phyloP scores from a whole-genome alignment of 2,888 invertebrate genomes.

The Xanthorhoe spadicearia region DNA sequence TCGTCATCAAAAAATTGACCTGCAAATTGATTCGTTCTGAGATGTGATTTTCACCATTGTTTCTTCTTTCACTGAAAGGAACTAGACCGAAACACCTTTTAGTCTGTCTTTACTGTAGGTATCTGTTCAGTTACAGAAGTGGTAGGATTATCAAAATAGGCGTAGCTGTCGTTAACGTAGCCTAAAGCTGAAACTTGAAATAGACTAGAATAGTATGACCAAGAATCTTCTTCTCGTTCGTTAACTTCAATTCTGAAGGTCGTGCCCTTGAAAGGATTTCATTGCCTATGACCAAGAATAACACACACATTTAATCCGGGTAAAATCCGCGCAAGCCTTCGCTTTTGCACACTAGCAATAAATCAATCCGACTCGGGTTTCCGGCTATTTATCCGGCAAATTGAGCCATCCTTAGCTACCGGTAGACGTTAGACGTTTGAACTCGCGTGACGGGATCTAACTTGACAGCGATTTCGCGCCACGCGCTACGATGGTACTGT shows the following conservation, averaged over 20 bases:
- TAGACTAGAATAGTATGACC: too few relatives aligned
- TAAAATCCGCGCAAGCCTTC: too few relatives aligned
- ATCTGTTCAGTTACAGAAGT: too few relatives aligned
- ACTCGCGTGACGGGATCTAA: conserved; percentile 18
- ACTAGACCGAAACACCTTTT: background rate
- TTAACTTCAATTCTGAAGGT: too few relatives aligned
- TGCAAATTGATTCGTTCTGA: background rate
- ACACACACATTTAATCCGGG: too few relatives aligned
- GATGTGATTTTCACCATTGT: background rate
- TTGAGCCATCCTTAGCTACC: background rate
- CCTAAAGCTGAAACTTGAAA: too few relatives aligned
- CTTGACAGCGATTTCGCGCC: conserved; percentile 17
- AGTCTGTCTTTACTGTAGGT: background rate
- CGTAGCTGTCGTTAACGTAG: too few relatives aligned
- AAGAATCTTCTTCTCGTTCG: too few relatives aligned
- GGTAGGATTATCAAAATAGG: too few relatives aligned
- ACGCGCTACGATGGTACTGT: conserved; percentile 3
- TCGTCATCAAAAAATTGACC: background rate
- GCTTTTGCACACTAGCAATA: too few relatives aligned
- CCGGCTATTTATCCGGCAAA: background rate
- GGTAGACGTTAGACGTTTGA: conserved; percentile 7
- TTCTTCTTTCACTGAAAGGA: background rate
- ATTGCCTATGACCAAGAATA: too few relatives aligned
- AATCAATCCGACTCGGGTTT: background rate
- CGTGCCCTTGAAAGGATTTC: too few relatives aligned